Base-by-base conservation (phyloP, 2,797 vertebrate genomes). In the Scleropages formosus region DNA sequence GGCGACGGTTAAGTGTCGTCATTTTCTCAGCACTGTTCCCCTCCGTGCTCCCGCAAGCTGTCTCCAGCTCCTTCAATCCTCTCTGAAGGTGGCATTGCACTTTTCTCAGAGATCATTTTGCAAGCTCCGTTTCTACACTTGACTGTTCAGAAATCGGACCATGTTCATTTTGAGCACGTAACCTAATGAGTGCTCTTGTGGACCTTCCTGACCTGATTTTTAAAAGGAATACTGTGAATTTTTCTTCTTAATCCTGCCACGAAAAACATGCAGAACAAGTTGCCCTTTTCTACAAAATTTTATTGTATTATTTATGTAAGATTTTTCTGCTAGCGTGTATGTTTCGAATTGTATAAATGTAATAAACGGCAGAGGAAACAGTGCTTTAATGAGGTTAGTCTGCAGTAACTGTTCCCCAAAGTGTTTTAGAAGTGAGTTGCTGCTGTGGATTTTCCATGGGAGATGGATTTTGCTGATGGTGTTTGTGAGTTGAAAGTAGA, bases 171-270 rank as follows among this genome's bases (percentile, higher is more conserved):
- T 9, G 39, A 20, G 39, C 12, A 59, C 4, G 4, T 15, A 22
- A n/a, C n/a, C 61, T 26, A 61, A 61, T 22, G 4, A 61, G 59
- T 13, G 13, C 61, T 61, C 61, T 26, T 26, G 4, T 13, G 12
- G 22, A 59, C 61, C 20, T 39, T 66, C 46, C 20, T 47, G 27
- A 27, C 8, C 31, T 66, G 31, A 0, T 44, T 3, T 27, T 46
- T 20, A 10, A 66, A 46, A 46, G 31, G 12, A 39, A 44, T 39
- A 15, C 63, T 4, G 39, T 63, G 39, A 27, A 18, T 31, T 4
- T 44, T 66, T 18, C 39, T n/a, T n/a, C 63, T 66, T 66, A 46
- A 46, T 66, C 39, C n/a, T 31, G 9, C 66, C 63, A 65, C 65
- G 31, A 31, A 65, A n/a, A 31, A 65, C 20, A n/a, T 1, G 9